A percentile compares a stretch with the other conserved stretches of the same genome.
Evolutionary conservation across 2,113 vertebrate species (phyloP).

Genomic region (Cyanistes caeruleus): DNA sequence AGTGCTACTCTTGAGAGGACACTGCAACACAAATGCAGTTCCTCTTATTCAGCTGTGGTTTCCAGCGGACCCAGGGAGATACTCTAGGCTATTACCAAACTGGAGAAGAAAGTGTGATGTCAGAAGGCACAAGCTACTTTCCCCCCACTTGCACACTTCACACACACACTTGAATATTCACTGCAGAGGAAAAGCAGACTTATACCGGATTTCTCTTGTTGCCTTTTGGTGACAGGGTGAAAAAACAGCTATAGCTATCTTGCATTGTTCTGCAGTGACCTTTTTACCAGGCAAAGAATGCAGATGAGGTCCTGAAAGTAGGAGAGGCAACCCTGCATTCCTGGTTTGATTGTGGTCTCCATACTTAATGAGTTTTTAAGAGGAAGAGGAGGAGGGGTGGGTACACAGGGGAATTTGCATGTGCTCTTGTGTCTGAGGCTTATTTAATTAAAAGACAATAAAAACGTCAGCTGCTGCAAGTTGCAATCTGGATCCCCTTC

Average conservation of each 20-base stretch:
- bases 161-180: background rate
- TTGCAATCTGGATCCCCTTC: constrained; percentile 65
- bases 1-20: background rate
- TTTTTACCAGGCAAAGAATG: constrained; percentile 15
- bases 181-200: background rate
- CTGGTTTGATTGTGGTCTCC: constrained; percentile 70
- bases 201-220: background rate
- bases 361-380: constrained; percentile 75
- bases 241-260: background rate
- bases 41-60: background rate
- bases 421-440: constrained; percentile 57
- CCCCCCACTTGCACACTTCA: background rate
- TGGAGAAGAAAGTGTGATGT: background rate
- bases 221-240: background rate
- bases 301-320: background rate
- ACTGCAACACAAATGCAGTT: background rate
- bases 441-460: constrained; percentile 84
- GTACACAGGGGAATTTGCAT: constrained; percentile 40
- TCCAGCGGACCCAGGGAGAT: background rate
- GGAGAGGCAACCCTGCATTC: constrained; percentile 64
- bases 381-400: constrained; percentile 46
- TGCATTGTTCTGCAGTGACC: background rate
- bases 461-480: constrained; percentile 73
- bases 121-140: background rate
- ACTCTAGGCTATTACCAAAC: background rate